Evolutionary conservation across 64 coral and sea anemone species (phyloP), one percentile per base, ranked within the genome.

Genomic region (Exaiptasia diaphana): DNA sequence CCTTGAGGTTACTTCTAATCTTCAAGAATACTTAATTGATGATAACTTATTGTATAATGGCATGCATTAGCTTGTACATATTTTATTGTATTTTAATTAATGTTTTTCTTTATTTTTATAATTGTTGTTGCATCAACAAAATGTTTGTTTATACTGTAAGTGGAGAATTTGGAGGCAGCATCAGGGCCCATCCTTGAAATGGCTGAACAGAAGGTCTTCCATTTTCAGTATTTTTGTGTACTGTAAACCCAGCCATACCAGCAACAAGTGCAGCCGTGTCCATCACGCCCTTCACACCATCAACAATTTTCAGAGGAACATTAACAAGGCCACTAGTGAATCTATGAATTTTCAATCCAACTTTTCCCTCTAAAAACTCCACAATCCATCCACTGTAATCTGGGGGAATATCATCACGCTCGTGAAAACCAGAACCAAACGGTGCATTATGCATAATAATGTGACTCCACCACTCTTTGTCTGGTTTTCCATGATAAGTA

Each of bases 121-220:
- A n/a, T n/a, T n/a, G n/a, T n/a, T n/a, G n/a, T n/a, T n/a, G n/a
- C n/a, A n/a, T n/a, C n/a, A n/a, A n/a, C n/a, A n/a, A n/a, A n/a
- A n/a, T n/a, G n/a, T n/a, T n/a, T n/a, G n/a, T n/a, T n/a, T n/a
- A n/a, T n/a, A n/a, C n/a, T 43, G n/a, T n/a, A n/a, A n/a, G n/a
- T n/a, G 86, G 86, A 15, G 86, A 89, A 31, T 89, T 39, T 53
- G 80, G 14, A 24, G 76, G 41, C 15, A 89, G 38, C 49, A 89
- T 9, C 20, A 89, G 76, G 31, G 64, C 71, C 86, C 86, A 89
- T 13, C 86, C 86, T 49, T 89, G 86, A 38, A 81, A 89, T 22
- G 86, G 86, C 50, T 89, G 86, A 4, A 89, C 77, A 60, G 68
- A 79, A 46, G 43, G 22, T 13, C 44, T 50, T 14, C 58, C 26